Percentiles rank a stretch among this genome's conserved stretches.
phyloP scores from a whole-genome alignment of 2,113 vertebrate species.

The Trematomus loennbergii region DNA sequence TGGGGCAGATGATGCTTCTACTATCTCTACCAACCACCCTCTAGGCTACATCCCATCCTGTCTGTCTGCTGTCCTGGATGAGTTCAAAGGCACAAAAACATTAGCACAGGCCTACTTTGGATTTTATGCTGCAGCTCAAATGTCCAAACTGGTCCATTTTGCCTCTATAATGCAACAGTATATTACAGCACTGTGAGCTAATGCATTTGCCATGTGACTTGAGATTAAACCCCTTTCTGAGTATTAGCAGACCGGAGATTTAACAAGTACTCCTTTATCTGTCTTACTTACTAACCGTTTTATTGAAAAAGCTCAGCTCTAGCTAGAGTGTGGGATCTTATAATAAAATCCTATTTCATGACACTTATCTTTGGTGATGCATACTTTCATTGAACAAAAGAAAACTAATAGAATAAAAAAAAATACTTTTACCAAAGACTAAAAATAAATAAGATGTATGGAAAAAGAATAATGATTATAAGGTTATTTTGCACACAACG shows the following conservation, averaged over 20 bases:
- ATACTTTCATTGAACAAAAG: background rate
- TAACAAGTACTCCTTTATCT: background rate
- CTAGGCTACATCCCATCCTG: slow-evolving; percentile 70
- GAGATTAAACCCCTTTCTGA: slow-evolving; percentile 8
- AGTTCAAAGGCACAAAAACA: slow-evolving; percentile 47
- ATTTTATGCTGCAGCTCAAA: slow-evolving; percentile 26
- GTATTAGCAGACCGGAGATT: slow-evolving; percentile 34
- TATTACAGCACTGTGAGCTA: slow-evolving; percentile 5
- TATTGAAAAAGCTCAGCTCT: too few relatives aligned
- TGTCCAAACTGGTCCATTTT: slow-evolving; percentile 26
- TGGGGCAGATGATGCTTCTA: slow-evolving; percentile 60
- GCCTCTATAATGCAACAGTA: background rate
- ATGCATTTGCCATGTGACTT: slow-evolving; percentile 35
- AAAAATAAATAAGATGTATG: background rate
- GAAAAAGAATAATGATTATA: background rate
- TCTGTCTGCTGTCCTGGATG: slow-evolving; percentile 40
- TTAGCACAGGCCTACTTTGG: slow-evolving; percentile 11
- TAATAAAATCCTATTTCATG: too few relatives aligned
- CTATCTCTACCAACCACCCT: slow-evolving; percentile 65
- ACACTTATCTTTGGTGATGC: background rate
- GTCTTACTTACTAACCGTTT: background rate
- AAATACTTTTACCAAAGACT: background rate
- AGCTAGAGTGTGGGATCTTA: too few relatives aligned
- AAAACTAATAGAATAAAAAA: background rate
- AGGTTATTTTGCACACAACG: slow-evolving; percentile 9